phyloP scores from a whole-genome alignment of 1,140 invertebrate genomes.

The Tetragonula clypearis region DNA sequence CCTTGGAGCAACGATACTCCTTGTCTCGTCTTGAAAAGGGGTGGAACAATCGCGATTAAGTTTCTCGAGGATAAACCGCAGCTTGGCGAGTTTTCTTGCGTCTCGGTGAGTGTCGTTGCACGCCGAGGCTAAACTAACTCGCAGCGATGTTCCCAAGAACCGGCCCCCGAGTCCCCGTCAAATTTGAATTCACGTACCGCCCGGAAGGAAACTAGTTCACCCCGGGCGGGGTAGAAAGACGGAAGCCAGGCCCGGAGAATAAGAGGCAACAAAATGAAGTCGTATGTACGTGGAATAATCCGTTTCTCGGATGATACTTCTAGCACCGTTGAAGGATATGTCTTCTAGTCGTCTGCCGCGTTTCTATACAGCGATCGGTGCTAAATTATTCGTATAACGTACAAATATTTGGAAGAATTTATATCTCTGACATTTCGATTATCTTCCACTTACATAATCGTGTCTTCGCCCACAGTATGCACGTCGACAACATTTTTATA shows the following conservation, averaged over 20 bases:
- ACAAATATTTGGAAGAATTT: no score
- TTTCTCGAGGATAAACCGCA: constrained; percentile 24
- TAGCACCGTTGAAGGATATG: neutral
- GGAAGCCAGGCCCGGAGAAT: constrained; percentile 17
- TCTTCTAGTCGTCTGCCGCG: neutral
- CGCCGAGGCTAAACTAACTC: constrained; percentile 14
- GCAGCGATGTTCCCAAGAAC: constrained; percentile 30
- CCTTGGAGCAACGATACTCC: neutral
- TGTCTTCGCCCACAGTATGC: no score
- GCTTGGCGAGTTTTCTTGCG: constrained; percentile 2
- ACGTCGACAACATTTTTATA: no score
- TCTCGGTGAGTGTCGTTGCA: neutral
- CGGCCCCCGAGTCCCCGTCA: constrained; percentile 17
- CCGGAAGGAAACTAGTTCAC: constrained; percentile 22
- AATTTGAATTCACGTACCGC: constrained; percentile 44
- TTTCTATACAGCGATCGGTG: neutral
- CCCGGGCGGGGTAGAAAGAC: neutral
- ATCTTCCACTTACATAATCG: no score
- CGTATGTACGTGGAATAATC: constrained; percentile 63
- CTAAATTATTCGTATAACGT: neutral
- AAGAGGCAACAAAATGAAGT: constrained; percentile 43
- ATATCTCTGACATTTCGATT: no score
- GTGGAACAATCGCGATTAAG: constrained; percentile 39
- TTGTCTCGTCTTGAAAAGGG: neutral
- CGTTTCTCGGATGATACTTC: constrained; percentile 39